These are phyloP conservation scores for Pandion haliaetus DNA, from an alignment of 2,113 vertebrate species.

Conservation along the genomic window DNA sequence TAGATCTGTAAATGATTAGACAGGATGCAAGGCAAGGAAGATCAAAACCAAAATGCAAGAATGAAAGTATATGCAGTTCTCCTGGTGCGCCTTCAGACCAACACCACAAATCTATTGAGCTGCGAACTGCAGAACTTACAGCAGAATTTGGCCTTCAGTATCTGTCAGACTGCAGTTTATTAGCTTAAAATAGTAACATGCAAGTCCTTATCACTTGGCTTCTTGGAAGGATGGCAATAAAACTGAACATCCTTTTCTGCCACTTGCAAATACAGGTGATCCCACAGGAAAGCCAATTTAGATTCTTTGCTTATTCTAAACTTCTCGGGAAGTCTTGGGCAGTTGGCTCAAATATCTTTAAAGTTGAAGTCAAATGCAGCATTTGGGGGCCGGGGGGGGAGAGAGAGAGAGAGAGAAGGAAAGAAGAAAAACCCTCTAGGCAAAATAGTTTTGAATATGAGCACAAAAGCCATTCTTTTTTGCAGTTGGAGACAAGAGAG, in stretches of 20 bases:
- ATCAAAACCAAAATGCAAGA: not conserved
- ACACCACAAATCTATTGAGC: not conserved
- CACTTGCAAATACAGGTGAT: not conserved
- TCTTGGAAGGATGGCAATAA: not conserved
- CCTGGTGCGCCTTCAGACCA: not conserved
- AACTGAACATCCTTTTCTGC: not conserved
- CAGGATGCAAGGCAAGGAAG: not conserved
- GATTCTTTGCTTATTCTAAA: not conserved
- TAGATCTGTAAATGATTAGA: not conserved
- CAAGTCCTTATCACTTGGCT: not conserved
- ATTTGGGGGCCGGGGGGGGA: too few species aligned
- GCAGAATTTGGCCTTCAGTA: not conserved
- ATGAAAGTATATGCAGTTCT: fast-evolving
- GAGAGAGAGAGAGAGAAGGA: too few species aligned
- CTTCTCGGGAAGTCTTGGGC: not conserved
- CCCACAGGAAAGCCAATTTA: not conserved
- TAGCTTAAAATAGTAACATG: not conserved
- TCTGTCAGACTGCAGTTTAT: not conserved
- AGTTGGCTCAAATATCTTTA: not conserved
- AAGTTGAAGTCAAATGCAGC: not conserved
- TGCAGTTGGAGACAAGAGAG: not conserved
- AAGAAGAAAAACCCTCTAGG: not conserved
- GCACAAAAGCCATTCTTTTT: not conserved
- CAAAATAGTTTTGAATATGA: not conserved
- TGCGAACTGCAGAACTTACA: not conserved